Conservation (phyloP, 2,888 invertebrate species). For the Lymantria monacha region DNA sequence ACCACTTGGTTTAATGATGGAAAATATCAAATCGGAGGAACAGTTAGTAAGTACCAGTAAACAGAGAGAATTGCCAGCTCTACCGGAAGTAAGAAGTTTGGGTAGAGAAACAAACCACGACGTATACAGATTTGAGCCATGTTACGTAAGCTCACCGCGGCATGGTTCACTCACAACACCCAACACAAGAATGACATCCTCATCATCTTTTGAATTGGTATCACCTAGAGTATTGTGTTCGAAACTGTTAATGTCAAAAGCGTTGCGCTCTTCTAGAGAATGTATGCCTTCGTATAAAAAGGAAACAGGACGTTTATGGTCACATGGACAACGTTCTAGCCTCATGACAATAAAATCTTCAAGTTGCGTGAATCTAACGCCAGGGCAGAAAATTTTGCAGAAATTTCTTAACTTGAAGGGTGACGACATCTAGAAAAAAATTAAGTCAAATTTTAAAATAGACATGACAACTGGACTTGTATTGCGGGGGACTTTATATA, state of each 20-base stretch:
- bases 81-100: slow-evolving; percentile 48
- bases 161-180: slow-evolving; percentile 52
- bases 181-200: slow-evolving; percentile 41
- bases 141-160: slow-evolving; percentile 56
- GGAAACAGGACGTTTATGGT: not conserved
- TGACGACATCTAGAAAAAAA: slow-evolving; percentile 32
- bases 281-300: slow-evolving; percentile 30
- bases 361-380: slow-evolving; percentile 40
- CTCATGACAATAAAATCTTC: slow-evolving; percentile 50
- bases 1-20: slow-evolving; percentile 52
- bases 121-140: slow-evolving; percentile 54
- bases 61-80: slow-evolving; percentile 47
- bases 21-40: slow-evolving; percentile 18
- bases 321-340: slow-evolving; percentile 21
- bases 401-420: slow-evolving; percentile 56
- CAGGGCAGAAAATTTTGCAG: slow-evolving; percentile 57
- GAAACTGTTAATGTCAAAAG: slow-evolving; percentile 45
- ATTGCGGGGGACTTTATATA: too few relatives aligned
- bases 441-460: not conserved
- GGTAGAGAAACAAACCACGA: slow-evolving; percentile 35
- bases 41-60: slow-evolving; percentile 23
- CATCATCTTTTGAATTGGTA: slow-evolving; percentile 47
- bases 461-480: too few relatives aligned
- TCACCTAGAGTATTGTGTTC: slow-evolving; percentile 60
- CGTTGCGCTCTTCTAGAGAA: slow-evolving; percentile 37